Percentiles rank a stretch among this genome's conserved stretches.
phyloP scores from a whole-genome alignment of 1,140 invertebrate genomes.

The Pentalonia nigronervosa region DNA sequence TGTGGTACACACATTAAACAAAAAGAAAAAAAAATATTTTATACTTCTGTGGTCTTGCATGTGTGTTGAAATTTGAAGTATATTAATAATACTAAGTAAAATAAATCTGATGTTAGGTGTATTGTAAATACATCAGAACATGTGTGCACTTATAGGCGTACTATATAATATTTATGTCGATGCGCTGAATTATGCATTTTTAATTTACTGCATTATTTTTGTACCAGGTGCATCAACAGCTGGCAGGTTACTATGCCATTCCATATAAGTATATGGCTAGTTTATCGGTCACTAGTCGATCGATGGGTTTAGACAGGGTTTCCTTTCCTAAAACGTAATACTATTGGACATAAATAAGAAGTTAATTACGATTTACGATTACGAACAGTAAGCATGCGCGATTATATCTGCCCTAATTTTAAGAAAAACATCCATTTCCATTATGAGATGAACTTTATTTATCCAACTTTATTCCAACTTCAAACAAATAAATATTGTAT shows the following conservation, averaged over 20 bases:
- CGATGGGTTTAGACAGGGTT: not conserved
- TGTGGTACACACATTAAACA: not conserved
- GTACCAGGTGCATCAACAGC: not conserved
- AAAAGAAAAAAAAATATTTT: not conserved
- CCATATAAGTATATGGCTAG: not conserved
- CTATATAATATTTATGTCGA: not conserved
- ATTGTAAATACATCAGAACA: too few relatives aligned
- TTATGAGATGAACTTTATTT: not conserved
- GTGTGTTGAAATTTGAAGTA: too few relatives aligned
- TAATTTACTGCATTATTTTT: not conserved
- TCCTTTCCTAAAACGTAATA: slow-evolving; percentile 26
- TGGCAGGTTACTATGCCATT: not conserved
- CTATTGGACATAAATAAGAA: not conserved
- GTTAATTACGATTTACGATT: not conserved
- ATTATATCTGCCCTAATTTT: not conserved
- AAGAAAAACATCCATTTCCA: not conserved
- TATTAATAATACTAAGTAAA: too few relatives aligned
- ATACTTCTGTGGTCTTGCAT: not conserved
- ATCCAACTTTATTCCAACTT: not conserved
- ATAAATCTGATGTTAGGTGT: too few relatives aligned
- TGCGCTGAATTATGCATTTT: not conserved
- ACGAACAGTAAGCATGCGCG: not conserved
- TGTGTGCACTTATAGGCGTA: not conserved
- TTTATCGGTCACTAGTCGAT: slow-evolving; percentile 39
- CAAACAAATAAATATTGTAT: not conserved